Evolutionary conservation across 2,888 invertebrate genomes (phyloP), one percentile per base, ranked within the genome.

Genomic region (Tenthredo livida): DNA sequence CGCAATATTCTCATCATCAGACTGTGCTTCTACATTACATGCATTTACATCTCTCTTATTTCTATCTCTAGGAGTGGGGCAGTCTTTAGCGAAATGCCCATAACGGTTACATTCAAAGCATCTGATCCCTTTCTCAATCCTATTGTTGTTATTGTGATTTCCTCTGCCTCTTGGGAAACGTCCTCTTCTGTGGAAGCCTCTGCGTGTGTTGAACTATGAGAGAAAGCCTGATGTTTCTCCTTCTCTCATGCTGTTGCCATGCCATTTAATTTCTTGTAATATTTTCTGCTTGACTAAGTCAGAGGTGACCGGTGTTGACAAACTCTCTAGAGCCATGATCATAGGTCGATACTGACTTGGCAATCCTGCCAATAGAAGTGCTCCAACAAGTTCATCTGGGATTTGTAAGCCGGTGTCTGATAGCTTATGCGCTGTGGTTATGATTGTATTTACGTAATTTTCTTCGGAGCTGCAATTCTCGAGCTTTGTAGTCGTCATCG

Each of bases 241-340:
- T 21, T 29, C 72, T n/a, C 21, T 37, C 10, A 17, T 6, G 1
- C n/a, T 43, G 40, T 72, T 72, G 40, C 40, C 40, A 40, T 72
- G 72, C 72, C 72, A 72, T 15, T 72, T 72, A 0, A 72, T 40
- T 72, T 72, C 37, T 37, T 72, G 72, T n/a, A 72, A 4, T 1
- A 72, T 72, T 40, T 72, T 72, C n/a, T 43, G 72, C 9, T 72
- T 37, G 40, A 72, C 72, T 21, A 72, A 5, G 17, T 72, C 72
- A 0, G 72, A 72, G 72, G 72, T 72, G 40, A 43, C 72, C 21
- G 72, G 72, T 72, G 72, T 40, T 72, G 72, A 72, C 3, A 72
- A 12, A n/a, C 40, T 72, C 40, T 40, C 43, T 1, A 43, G n/a
- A 10, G 43, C 72, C 72, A 72, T 72, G 17, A 72, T 72, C 40